Evolutionary conservation across 2,888 invertebrate species (phyloP).

Genomic region (Rapana venosa): DNA sequence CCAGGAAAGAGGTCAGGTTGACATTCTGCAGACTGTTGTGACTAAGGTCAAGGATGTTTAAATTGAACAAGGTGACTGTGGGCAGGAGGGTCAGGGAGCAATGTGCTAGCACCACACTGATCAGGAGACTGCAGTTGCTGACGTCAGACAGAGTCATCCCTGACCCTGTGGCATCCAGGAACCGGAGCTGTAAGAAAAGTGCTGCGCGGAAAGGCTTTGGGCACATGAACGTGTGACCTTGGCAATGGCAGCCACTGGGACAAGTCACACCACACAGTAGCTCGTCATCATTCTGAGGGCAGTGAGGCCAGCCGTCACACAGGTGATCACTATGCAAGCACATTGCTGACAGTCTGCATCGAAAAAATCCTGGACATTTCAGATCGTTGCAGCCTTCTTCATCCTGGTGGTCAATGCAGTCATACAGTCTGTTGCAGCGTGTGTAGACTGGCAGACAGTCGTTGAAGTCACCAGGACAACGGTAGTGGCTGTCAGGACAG

Average conservation of each 20-base stretch:
- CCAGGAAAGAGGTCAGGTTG: background rate
- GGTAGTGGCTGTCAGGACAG: background rate
- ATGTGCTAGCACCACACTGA: background rate
- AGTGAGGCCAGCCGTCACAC: constrained; percentile 9
- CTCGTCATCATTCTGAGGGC: background rate
- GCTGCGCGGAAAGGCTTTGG: background rate
- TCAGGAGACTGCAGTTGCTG: background rate
- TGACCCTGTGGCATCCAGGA: background rate
- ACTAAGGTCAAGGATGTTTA: background rate
- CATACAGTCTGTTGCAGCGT: background rate
- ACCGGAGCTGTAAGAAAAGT: background rate
- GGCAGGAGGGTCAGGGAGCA: background rate
- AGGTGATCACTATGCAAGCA: background rate
- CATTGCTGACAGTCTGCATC: background rate
- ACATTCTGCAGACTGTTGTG: background rate
- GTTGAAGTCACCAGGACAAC: background rate
- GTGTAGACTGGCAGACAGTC: background rate
- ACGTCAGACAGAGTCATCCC: background rate
- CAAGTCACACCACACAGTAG: background rate
- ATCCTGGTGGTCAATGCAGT: background rate
- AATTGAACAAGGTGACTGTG: background rate
- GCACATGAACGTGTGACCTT: background rate
- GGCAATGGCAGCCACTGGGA: background rate
- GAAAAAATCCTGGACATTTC: background rate
- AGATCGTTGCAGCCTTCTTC: background rate